phyloP scores from a whole-genome alignment of 2,113 vertebrate species.

The Clarias macrocephalus region DNA sequence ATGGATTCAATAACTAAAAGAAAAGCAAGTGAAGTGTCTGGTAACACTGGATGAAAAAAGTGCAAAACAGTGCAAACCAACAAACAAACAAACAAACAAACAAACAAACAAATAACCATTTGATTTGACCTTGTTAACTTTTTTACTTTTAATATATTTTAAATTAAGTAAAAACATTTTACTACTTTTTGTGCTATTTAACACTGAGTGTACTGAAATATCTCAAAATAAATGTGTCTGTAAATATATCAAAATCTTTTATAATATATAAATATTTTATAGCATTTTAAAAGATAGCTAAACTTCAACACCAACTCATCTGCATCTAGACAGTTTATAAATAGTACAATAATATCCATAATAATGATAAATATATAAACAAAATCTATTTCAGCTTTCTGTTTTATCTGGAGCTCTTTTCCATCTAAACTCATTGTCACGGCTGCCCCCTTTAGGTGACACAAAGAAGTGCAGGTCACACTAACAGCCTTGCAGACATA shows the following conservation, averaged over 20 bases:
- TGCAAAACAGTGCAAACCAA: not conserved
- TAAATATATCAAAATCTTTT: not conserved
- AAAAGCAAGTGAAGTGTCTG: not conserved
- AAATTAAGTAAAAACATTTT: no score
- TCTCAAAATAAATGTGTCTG: not conserved
- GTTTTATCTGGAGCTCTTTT: not conserved
- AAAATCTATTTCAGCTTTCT: not conserved
- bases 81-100: not conserved
- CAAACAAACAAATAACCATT: not conserved
- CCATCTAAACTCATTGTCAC: not conserved
- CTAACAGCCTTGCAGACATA: not conserved
- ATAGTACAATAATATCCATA: not conserved
- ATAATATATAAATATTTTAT: not conserved
- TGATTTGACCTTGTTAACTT: not conserved
- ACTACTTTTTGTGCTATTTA: not conserved
- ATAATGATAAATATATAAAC: not conserved
- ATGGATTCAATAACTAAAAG: not conserved
- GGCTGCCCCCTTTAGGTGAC: slow-evolving; percentile 54
- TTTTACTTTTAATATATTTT: not conserved
- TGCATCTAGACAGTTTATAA: not conserved
- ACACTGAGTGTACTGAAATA: not conserved
- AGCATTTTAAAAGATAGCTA: not conserved
- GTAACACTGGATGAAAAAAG: no score
- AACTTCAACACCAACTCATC: not conserved
- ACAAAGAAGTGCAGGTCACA: slow-evolving; percentile 37